Percentiles rank a stretch among this genome's conserved stretches.
These are phyloP conservation scores for Phragmatobia fuliginosa DNA, from an alignment of 2,888 invertebrate genomes.

Conservation along the genomic window DNA sequence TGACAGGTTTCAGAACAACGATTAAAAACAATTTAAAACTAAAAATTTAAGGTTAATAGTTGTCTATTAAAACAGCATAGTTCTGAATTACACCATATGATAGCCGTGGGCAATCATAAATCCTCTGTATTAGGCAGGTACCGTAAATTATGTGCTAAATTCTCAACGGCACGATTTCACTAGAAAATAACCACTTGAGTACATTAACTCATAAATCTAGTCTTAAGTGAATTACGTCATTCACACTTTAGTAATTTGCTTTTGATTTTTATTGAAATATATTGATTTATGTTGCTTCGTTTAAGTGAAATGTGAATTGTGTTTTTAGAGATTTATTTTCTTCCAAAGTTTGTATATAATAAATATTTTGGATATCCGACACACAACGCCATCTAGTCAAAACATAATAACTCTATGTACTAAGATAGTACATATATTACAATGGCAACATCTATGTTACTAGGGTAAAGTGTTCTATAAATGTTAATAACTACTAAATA, in stretches of 20 bases:
- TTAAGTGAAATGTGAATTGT: not conserved
- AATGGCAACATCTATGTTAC: too few relatives aligned
- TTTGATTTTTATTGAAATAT: slow-evolving; percentile 40
- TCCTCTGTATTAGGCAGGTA: slow-evolving; percentile 51
- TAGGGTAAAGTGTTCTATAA: too few relatives aligned
- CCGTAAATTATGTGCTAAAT: slow-evolving; percentile 56
- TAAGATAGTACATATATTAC: too few relatives aligned
- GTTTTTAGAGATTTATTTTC: not conserved
- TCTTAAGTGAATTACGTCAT: slow-evolving; percentile 53
- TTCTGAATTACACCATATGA: slow-evolving; percentile 50
- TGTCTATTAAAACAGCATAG: too few relatives aligned
- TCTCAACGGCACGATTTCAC: slow-evolving; percentile 52
- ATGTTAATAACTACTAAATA: too few relatives aligned
- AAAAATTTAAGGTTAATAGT: slow-evolving; percentile 9
- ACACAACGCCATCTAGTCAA: too few relatives aligned
- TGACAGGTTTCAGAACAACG: not conserved
- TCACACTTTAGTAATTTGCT: slow-evolving; percentile 40
- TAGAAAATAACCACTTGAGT: slow-evolving; percentile 45
- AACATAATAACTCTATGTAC: too few relatives aligned
- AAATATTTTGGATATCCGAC: too few relatives aligned
- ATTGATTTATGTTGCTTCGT: slow-evolving; percentile 17
- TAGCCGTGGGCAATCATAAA: slow-evolving; percentile 52
- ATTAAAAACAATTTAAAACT: not conserved
- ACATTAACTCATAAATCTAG: slow-evolving; percentile 42
- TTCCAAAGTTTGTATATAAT: not conserved